phyloP scores from a whole-genome alignment of 1,140 invertebrate species.

The Yoshiicerus persimilis region DNA sequence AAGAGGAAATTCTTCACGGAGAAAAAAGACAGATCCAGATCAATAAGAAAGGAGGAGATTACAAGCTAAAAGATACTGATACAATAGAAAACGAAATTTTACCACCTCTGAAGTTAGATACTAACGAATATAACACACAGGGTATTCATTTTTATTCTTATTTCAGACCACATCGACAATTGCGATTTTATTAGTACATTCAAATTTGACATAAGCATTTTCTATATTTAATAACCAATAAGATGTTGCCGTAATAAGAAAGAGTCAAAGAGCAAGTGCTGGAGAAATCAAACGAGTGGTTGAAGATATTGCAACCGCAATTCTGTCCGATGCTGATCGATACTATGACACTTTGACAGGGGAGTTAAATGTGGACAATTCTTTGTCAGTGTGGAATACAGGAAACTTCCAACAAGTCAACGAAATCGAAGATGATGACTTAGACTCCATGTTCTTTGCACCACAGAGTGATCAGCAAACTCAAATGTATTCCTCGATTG shows the following conservation, averaged over 20 bases:
- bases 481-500: neutral
- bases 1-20: neutral
- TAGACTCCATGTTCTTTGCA: neutral
- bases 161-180: neutral
- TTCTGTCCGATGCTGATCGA: neutral
- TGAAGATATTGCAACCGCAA: neutral
- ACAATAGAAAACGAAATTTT: neutral
- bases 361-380: neutral
- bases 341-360: neutral
- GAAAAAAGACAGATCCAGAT: neutral
- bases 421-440: neutral
- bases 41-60: neutral
- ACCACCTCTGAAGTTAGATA: neutral
- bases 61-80: neutral
- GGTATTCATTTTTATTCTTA: neutral
- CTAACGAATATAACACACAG: neutral
- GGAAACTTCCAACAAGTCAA: neutral
- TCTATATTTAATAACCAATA: too few species aligned
- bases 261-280: neutral
- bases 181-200: too few species aligned
- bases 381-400: neutral
- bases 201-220: too few species aligned
- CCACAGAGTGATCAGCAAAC: neutral
- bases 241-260: neutral
- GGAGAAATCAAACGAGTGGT: neutral